phyloP scores from a whole-genome alignment of 2,888 invertebrate species.

The Drosophila mettleri region DNA sequence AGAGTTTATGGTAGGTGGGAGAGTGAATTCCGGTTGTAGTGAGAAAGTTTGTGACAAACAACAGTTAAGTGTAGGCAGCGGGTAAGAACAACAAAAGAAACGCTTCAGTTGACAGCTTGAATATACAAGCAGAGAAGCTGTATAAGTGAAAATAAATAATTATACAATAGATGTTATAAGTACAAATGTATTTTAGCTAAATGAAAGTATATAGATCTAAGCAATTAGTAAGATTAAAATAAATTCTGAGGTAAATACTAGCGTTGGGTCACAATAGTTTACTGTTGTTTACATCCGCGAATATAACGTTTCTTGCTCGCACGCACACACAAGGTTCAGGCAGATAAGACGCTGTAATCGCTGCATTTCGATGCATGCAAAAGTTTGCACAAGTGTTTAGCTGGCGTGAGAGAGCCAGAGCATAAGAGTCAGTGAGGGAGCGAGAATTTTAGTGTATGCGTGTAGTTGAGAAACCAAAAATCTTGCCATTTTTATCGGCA shows the following conservation, averaged over 20 bases:
- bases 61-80: slow-evolving; percentile 18
- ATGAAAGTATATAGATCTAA: too few relatives aligned
- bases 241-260: neutral
- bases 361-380: slow-evolving; percentile 23
- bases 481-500: slow-evolving; percentile 53
- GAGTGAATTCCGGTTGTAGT: slow-evolving; percentile 15
- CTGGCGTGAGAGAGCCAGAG: slow-evolving; percentile 7
- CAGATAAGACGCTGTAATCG: slow-evolving; percentile 23
- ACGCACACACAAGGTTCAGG: slow-evolving; percentile 7
- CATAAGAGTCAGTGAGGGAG: slow-evolving; percentile 11
- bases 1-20: slow-evolving; percentile 14
- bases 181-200: neutral
- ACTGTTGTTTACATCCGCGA: slow-evolving; percentile 28
- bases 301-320: slow-evolving; percentile 4
- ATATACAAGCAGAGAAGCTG: slow-evolving; percentile 1
- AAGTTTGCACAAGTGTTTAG: slow-evolving; percentile 10
- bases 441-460: neutral
- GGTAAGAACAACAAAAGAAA: slow-evolving; percentile 5
- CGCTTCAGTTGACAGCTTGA: slow-evolving; percentile 8
- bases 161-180: slow-evolving; percentile 4
- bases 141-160: slow-evolving; percentile 6
- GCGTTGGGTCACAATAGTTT: slow-evolving; percentile 16
- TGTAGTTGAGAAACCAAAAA: slow-evolving; percentile 29
- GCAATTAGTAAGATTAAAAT: neutral
- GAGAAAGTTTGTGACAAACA: slow-evolving; percentile 29